phyloP scores from a whole-genome alignment of 2,888 invertebrate genomes.

The Apamea monoglypha region DNA sequence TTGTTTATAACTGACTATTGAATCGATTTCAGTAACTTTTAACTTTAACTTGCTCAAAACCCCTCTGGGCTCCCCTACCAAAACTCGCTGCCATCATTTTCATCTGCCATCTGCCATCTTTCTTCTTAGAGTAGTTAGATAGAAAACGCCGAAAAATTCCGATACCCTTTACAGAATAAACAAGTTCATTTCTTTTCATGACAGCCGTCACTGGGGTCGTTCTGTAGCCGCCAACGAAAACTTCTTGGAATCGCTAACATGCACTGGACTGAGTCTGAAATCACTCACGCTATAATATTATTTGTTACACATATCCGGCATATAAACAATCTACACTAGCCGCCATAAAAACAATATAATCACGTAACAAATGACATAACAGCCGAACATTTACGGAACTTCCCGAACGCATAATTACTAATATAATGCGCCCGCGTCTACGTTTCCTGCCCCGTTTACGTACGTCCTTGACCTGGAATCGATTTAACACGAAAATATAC shows the following conservation, averaged over 20 bases:
- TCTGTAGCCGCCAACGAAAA: not conserved
- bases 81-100: too few relatives aligned
- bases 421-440: constrained; percentile 49
- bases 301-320: constrained; percentile 16
- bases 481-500: constrained; percentile 51
- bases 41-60: too few relatives aligned
- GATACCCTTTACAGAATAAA: too few relatives aligned
- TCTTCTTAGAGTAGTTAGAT: too few relatives aligned
- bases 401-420: constrained; percentile 53
- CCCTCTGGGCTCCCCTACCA: too few relatives aligned
- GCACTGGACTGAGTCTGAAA: not conserved
- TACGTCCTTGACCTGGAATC: constrained; percentile 61
- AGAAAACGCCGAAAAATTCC: too few relatives aligned
- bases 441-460: constrained; percentile 48
- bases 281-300: not conserved
- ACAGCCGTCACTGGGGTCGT: not conserved
- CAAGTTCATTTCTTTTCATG: not conserved
- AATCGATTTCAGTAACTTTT: too few relatives aligned
- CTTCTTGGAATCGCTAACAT: too few relatives aligned
- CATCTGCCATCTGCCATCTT: too few relatives aligned
- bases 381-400: constrained; percentile 57
- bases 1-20: too few relatives aligned
- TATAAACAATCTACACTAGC: constrained; percentile 6
- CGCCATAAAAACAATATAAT: constrained; percentile 15
- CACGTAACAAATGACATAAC: constrained; percentile 43